Evolutionary conservation across 2,797 vertebrate genomes (phyloP).

Genomic region (Lophius americanus): DNA sequence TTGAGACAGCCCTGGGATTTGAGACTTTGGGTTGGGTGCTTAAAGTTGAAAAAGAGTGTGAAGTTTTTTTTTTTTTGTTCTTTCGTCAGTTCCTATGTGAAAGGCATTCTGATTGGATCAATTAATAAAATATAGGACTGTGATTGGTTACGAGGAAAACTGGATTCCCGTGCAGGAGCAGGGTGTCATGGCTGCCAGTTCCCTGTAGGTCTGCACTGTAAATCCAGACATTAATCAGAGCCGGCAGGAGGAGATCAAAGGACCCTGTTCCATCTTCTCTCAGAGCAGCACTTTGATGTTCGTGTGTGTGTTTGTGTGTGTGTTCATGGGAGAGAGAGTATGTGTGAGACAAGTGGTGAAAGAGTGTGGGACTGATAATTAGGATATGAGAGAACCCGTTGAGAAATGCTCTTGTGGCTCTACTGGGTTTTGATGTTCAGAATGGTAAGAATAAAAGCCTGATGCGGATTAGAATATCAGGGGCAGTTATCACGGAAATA

Average conservation of each 20-base stretch:
- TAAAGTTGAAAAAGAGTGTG: slow-evolving; percentile 22
- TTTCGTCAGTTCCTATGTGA: slow-evolving; percentile 38
- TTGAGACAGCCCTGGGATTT: slow-evolving; percentile 25
- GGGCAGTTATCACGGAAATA: slow-evolving; percentile 9
- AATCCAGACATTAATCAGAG: slow-evolving; percentile 89
- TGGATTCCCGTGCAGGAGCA: slow-evolving; percentile 83
- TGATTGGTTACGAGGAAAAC: slow-evolving; percentile 64
- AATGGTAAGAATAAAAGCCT: slow-evolving; percentile 34
- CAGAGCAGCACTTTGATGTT: slow-evolving; percentile 88
- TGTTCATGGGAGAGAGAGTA: slow-evolving; percentile 27
- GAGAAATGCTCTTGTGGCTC: slow-evolving; percentile 37
- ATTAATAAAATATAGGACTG: slow-evolving; percentile 59
- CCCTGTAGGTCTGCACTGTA: slow-evolving; percentile 86
- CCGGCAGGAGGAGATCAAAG: slow-evolving; percentile 88
- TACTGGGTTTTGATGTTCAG: slow-evolving; percentile 30
- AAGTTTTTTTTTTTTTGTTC: slow-evolving; percentile 36
- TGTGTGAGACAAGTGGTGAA: slow-evolving; percentile 15
- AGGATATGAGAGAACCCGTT: slow-evolving; percentile 18
- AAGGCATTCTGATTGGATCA: slow-evolving; percentile 63
- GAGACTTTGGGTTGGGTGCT: slow-evolving; percentile 29
- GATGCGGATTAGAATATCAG: slow-evolving; percentile 23
- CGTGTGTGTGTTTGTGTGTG: slow-evolving; percentile 40
- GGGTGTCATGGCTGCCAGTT: slow-evolving; percentile 79
- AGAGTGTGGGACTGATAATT: slow-evolving; percentile 21
- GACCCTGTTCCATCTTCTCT: slow-evolving; percentile 82